These are phyloP conservation scores for Rhinatrema bivittatum DNA, from an alignment of 2,797 vertebrate species.

Conservation along the genomic window DNA sequence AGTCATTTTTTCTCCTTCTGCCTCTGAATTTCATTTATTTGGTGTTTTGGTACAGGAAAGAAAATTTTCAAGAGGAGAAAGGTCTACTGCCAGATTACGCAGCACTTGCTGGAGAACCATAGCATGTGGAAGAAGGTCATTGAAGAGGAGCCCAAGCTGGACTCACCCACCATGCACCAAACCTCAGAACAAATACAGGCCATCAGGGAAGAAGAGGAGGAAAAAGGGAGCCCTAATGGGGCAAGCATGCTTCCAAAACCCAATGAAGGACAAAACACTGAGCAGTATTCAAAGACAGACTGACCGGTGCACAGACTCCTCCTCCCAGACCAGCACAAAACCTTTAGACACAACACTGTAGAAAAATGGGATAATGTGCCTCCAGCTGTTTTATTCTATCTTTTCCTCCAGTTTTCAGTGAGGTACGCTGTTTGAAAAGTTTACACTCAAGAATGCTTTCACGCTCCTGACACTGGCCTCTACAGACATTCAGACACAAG, in stretches of 20 bases:
- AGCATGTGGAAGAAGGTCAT: slow-evolving; percentile 98
- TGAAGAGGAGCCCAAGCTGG: slow-evolving; percentile 71
- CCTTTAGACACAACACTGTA: slow-evolving; percentile 99
- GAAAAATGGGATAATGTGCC: slow-evolving; percentile 80
- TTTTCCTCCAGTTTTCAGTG: slow-evolving; percentile 47
- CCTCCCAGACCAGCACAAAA: slow-evolving; percentile 83
- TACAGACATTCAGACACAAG: slow-evolving; percentile 42
- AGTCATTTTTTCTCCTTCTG: no score
- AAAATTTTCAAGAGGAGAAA: slow-evolving; percentile 75
- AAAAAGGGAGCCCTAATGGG: slow-evolving; percentile 55
- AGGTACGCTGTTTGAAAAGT: slow-evolving; percentile 51
- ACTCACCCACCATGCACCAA: slow-evolving; percentile 51
- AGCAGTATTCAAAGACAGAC: slow-evolving; percentile 39
- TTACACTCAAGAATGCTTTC: slow-evolving; percentile 66
- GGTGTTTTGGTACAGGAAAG: slow-evolving; percentile 50
- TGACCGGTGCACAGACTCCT: slow-evolving; percentile 56
- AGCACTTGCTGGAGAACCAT: slow-evolving; percentile 92
- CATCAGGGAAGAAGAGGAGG: slow-evolving; percentile 90
- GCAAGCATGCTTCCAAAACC: slow-evolving; percentile 30
- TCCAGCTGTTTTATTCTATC: slow-evolving; percentile 55
- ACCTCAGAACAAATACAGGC: slow-evolving; percentile 82
- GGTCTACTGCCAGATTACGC: slow-evolving; percentile 90
- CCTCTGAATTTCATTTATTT: no score
- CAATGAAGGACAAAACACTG: slow-evolving; percentile 53
- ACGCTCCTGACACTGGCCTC: slow-evolving; percentile 69